These are phyloP conservation scores for Ceratitis capitata DNA, from an alignment of 1,140 invertebrate genomes.

Conservation along the genomic window DNA sequence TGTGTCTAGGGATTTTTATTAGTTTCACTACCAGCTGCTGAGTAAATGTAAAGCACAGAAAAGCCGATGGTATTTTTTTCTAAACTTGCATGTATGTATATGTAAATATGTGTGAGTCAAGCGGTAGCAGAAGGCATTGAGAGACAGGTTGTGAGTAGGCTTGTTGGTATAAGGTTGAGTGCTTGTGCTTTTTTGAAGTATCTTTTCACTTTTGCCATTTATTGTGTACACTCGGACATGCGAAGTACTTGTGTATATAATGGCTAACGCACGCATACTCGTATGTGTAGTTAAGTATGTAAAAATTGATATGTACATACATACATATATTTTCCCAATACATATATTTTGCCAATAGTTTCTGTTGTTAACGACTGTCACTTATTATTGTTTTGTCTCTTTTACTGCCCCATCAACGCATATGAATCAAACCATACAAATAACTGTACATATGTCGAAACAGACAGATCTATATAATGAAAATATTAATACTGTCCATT, in stretches of 20 bases:
- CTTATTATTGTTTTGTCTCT: no score
- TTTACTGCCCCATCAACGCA: background rate
- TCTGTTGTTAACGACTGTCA: background rate
- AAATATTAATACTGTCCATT: background rate
- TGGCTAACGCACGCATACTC: background rate
- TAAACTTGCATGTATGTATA: no score
- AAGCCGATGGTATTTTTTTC: no score
- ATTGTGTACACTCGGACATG: background rate
- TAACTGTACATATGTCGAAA: background rate
- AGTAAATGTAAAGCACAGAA: no score
- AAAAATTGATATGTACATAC: no score
- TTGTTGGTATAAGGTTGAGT: background rate
- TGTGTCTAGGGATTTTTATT: no score
- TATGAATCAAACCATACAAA: background rate
- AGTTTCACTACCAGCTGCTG: no score
- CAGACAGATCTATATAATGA: background rate
- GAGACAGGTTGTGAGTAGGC: background rate
- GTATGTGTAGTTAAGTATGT: no score
- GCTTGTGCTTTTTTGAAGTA: background rate
- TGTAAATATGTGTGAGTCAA: no score
- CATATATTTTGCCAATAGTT: background rate
- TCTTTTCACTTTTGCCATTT: background rate
- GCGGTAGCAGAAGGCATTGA: no score
- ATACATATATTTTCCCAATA: background rate
- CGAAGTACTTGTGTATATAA: background rate